phyloP scores from a whole-genome alignment of 2,113 vertebrate species.

The Pedetes capensis region DNA sequence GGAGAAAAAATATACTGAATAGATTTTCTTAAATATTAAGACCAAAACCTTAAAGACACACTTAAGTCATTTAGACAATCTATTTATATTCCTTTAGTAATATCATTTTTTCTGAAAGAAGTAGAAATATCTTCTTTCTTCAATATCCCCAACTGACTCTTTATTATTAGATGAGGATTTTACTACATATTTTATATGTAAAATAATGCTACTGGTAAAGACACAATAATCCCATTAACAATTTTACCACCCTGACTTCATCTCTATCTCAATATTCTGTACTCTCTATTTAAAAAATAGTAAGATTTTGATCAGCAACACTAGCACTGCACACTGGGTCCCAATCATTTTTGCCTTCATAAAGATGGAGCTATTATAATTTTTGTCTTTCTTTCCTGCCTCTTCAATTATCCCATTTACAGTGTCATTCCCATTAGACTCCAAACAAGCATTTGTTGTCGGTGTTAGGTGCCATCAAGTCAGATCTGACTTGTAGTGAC shows the following conservation, averaged over 20 bases:
- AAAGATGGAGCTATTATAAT: neutral
- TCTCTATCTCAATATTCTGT: neutral
- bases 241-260: neutral
- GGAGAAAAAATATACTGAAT: neutral
- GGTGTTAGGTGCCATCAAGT: too few species aligned
- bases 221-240: neutral
- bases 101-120: neutral
- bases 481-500: too few species aligned
- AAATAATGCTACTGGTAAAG: neutral
- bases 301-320: neutral
- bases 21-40: neutral
- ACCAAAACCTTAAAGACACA: neutral
- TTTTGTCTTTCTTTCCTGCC: neutral
- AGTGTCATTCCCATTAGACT: neutral
- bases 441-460: too few species aligned
- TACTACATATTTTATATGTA: neutral
- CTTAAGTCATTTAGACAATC: neutral
- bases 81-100: neutral
- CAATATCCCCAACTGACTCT: neutral
- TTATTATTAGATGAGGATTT: neutral
- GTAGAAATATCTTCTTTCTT: neutral
- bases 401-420: neutral
- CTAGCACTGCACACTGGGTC: neutral
- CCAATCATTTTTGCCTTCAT: neutral
- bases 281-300: neutral